A percentile compares a stretch with the other conserved stretches of the same genome.
Conservation (phyloP, 2,888 invertebrate species). For the Oegoconia quadripuncta region DNA sequence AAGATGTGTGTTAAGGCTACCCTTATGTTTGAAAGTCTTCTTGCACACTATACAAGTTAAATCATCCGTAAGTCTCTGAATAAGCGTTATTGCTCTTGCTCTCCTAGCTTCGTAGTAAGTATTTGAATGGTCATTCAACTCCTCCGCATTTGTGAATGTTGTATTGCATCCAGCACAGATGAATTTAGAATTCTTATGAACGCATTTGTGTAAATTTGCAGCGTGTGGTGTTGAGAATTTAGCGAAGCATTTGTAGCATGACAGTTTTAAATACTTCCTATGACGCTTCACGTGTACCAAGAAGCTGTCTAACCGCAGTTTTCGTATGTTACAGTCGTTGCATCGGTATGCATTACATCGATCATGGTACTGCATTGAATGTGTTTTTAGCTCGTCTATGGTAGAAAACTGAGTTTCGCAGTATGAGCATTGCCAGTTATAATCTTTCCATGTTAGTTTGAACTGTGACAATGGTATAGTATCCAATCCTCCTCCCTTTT, state of each 20-base stretch:
- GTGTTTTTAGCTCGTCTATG: conserved; percentile 66
- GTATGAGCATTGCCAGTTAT: conserved; percentile 50
- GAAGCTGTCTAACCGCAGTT: conserved; percentile 43
- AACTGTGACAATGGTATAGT: conserved; percentile 38
- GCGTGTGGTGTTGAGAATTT: conserved; percentile 33
- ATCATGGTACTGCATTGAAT: conserved; percentile 79
- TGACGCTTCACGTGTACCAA: conserved; percentile 79
- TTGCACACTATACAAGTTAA: conserved; percentile 49
- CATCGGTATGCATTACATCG: conserved; percentile 81
- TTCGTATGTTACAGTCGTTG: conserved; percentile 75
- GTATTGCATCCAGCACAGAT: conserved; percentile 51
- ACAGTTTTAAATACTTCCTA: conserved; percentile 75
- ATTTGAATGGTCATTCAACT: conserved; percentile 37
- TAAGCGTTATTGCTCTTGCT: conserved; percentile 24
- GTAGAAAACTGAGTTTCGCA: conserved; percentile 49
- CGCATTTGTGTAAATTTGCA: conserved; percentile 30
- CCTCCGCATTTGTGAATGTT: conserved; percentile 34
- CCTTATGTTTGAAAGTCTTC: conserved; percentile 44
- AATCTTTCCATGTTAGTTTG: conserved; percentile 53
- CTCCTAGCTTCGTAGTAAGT: conserved; percentile 38
- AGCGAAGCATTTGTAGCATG: conserved; percentile 49
- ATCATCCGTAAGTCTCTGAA: conserved; percentile 26
- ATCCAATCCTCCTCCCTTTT: conserved; percentile 24
- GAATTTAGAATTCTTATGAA: conserved; percentile 32
- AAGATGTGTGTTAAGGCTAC: conserved; percentile 68